phyloP scores from a whole-genome alignment of 2,888 invertebrate species.

The Orthosia cruda region DNA sequence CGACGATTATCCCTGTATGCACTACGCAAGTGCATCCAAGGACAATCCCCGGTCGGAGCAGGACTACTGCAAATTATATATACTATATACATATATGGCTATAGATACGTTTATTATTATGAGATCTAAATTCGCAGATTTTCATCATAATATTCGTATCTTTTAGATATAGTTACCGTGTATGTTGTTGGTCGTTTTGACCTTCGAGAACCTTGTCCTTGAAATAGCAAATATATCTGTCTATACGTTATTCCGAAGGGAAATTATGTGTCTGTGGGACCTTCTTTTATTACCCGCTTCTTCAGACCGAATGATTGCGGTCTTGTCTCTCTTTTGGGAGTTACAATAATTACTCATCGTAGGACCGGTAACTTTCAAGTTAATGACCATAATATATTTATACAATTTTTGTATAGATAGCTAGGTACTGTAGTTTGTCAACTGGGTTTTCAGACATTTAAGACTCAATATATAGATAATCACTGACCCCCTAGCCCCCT shows the following conservation, averaged over 20 bases:
- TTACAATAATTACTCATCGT: constrained; percentile 13
- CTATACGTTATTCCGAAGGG: constrained; percentile 6
- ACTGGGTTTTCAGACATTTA: too few relatives aligned
- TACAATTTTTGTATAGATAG: too few relatives aligned
- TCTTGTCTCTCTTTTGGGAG: neutral
- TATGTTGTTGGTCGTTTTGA: neutral
- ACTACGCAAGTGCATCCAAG: too few relatives aligned
- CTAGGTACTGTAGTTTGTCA: too few relatives aligned
- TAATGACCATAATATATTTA: neutral
- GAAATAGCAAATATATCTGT: neutral
- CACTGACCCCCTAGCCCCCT: too few relatives aligned
- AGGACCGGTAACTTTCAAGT: neutral
- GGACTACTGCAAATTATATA: too few relatives aligned
- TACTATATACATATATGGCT: too few relatives aligned
- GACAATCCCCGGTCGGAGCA: too few relatives aligned
- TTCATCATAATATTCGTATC: too few relatives aligned
- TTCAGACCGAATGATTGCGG: constrained; percentile 22
- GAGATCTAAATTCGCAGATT: neutral
- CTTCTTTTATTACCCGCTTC: constrained; percentile 19
- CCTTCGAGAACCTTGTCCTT: neutral
- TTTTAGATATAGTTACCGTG: too few relatives aligned
- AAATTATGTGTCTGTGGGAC: constrained; percentile 23
- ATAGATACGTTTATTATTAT: neutral
- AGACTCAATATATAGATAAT: too few relatives aligned
- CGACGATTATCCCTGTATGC: too few relatives aligned